Evolutionary conservation across 2,888 invertebrate genomes (phyloP), one percentile per base, ranked within the genome.

Genomic region (Ophonus ardosiacus): DNA sequence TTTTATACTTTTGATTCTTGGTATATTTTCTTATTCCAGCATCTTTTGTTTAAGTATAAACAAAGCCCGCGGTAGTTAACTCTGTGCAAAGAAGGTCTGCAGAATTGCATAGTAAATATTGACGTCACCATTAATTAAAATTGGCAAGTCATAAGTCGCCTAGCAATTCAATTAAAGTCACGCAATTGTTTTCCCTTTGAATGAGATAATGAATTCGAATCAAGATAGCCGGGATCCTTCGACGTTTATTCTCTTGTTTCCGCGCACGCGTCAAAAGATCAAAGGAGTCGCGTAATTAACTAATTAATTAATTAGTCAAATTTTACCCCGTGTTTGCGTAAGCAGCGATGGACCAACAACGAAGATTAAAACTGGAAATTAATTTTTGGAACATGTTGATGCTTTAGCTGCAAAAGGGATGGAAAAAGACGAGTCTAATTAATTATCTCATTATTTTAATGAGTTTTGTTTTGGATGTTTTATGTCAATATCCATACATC

Each of bases 291-390:
- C 61, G 84, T 84, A 84, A 78, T 84, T 84, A 84, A 84, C 84
- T 84, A 78, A 84, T 84, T 84, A 84, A 84, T 84, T 84, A 84
- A 84, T 84, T 84, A 84, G 76, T 78, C 65, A 84, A 84, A 84
- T 84, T 84, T 84, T 65, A 78, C 51, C 84, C 84, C 38, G 76
- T 84, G 78, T 84, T 84, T 84, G 78, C 78, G 78, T 84, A 84
- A 84, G 84, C 74, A 84, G 63, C 83, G 84, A 78, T 65, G 78
- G 61, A 15, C 57, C 31, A 71, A 74, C 82, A 38, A 63, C 84
- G 74, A 65, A 84, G 76, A 84, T 84, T 84, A 78, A 84, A 84
- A 84, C 63, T 84, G 51, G 51, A 84, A 84, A 84, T 84, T 84
- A 84, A 84, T 84, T 84, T 84, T 59, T 71, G 57, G 56, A 38